phyloP scores from a whole-genome alignment of 2,797 vertebrate species.

The Myotis findleyi region DNA sequence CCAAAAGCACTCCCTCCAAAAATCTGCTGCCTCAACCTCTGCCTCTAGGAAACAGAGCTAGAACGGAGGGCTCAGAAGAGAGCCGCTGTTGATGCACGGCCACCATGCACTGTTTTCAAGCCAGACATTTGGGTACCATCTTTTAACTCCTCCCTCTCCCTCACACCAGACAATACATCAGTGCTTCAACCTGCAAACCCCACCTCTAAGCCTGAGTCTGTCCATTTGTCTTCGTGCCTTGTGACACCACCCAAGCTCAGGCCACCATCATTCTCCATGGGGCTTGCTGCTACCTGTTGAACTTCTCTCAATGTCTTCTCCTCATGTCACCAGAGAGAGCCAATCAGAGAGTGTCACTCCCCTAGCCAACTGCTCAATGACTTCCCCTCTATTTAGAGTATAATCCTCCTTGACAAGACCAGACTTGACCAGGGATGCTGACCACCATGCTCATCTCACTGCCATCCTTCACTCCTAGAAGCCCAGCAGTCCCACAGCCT shows the following conservation, averaged over 20 bases:
- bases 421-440: neutral
- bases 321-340: neutral
- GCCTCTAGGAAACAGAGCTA: neutral
- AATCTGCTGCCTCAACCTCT: neutral
- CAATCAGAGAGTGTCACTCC: neutral
- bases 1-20: neutral
- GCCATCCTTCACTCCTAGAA: neutral
- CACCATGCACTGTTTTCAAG: accelerated
- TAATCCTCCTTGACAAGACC: neutral
- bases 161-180: neutral
- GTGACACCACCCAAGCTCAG: neutral
- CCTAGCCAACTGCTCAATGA: too few species aligned
- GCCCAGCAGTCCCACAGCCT: too few species aligned
- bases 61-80: neutral
- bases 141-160: neutral
- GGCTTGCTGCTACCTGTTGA: neutral
- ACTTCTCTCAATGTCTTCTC: neutral
- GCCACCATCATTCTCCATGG: accelerated
- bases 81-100: accelerated
- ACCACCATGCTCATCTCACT: neutral
- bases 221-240: neutral
- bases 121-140: neutral
- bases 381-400: neutral
- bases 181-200: too few species aligned
- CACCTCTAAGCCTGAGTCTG: neutral